Percentiles rank a stretch among this genome's conserved stretches.
Conservation (phyloP, 92 coral and sea anemone genomes). For the Porites evermanni region DNA sequence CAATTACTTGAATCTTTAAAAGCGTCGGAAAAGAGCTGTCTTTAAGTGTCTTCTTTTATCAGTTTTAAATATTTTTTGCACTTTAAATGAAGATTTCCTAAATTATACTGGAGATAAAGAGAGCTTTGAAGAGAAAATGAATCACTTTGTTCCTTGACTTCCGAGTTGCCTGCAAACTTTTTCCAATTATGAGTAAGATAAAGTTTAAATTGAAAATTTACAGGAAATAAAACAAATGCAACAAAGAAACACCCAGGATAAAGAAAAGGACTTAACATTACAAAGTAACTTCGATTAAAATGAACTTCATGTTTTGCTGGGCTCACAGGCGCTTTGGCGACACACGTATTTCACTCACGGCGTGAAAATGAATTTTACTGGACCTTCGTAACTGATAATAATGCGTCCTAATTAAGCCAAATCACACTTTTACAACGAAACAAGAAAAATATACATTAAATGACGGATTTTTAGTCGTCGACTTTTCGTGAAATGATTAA, state of each 20-base stretch:
- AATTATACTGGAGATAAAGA: neutral
- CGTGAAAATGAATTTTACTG: neutral
- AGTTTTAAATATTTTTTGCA: neutral
- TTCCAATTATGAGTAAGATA: constrained; percentile 22
- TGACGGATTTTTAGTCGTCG: neutral
- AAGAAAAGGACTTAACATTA: neutral
- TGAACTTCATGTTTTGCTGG: neutral
- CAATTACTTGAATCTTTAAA: neutral
- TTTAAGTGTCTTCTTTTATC: neutral
- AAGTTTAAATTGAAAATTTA: constrained; percentile 12
- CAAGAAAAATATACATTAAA: neutral
- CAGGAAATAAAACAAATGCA: constrained; percentile 51
- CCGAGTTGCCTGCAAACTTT: neutral
- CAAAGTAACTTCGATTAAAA: constrained; percentile 13
- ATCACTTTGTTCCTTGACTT: neutral
- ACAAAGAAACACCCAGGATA: constrained; percentile 14
- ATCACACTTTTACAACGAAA: neutral
- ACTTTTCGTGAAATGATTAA: neutral
- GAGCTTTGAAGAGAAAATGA: neutral
- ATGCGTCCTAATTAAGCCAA: neutral
- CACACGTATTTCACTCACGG: too few species aligned
- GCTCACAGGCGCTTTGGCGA: neutral
- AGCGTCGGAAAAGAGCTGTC: neutral
- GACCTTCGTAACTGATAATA: neutral
- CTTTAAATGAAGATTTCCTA: neutral